These are phyloP conservation scores for Dorcus hopei DNA, from an alignment of 2,888 invertebrate species.

Conservation along the genomic window DNA sequence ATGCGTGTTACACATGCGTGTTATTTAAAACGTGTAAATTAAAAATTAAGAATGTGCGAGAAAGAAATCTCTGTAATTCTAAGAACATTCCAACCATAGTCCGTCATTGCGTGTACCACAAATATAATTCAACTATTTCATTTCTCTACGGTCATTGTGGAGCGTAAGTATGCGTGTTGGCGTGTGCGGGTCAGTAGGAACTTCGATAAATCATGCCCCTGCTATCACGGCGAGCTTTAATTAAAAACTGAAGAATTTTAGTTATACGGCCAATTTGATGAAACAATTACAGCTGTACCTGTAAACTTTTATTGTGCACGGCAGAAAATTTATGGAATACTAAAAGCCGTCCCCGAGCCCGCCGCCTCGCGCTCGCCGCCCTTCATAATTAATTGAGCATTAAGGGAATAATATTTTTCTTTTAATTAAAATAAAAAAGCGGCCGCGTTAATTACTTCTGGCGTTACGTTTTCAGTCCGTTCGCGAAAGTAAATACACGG, in stretches of 20 bases:
- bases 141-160: slow-evolving; percentile 24
- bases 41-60: no score
- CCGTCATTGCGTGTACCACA: slow-evolving; percentile 21
- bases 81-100: slow-evolving; percentile 13
- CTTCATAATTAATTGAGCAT: no score
- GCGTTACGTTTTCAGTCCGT: no score
- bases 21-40: no score
- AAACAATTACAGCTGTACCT: slow-evolving; percentile 25
- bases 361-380: no score
- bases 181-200: slow-evolving; percentile 31
- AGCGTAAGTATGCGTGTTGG: slow-evolving; percentile 26
- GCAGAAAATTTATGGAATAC: slow-evolving; percentile 21
- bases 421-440: no score
- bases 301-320: slow-evolving; percentile 23
- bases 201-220: slow-evolving; percentile 28
- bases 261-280: slow-evolving; percentile 23
- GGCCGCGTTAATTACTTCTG: no score
- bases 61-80: no score
- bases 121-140: slow-evolving; percentile 24
- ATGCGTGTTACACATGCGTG: no score
- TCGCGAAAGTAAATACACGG: no score
- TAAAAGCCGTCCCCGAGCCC: neutral
- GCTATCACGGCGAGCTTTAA: slow-evolving; percentile 23
- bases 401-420: no score
- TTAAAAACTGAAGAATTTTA: slow-evolving; percentile 28